Conservation (phyloP, 1,140 invertebrate species). For the Oryzaephilus surinamensis region DNA sequence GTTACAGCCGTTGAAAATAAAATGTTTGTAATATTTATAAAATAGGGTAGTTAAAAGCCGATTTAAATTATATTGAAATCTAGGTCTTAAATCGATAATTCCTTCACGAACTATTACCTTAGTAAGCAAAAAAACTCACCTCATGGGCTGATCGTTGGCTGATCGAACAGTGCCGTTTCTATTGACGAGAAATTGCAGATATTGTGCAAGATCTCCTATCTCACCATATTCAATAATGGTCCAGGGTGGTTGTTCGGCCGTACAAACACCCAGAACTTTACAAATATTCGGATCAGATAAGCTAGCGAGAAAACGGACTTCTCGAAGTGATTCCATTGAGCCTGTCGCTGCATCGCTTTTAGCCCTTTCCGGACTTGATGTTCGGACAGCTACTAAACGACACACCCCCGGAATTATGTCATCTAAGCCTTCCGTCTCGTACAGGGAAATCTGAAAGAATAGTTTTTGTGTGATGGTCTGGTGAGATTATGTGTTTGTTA, state of each 20-base stretch:
- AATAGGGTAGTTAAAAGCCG: too few relatives aligned
- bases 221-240: slow-evolving; percentile 70
- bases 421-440: slow-evolving; percentile 43
- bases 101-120: too few relatives aligned
- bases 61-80: too few relatives aligned
- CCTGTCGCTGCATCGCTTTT: slow-evolving; percentile 29
- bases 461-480: too few relatives aligned
- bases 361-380: slow-evolving; percentile 26
- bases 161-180: slow-evolving; percentile 29
- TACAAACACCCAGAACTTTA: slow-evolving; percentile 56
- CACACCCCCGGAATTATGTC: slow-evolving; percentile 36
- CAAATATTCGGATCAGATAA: slow-evolving; percentile 66
- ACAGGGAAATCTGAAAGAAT: slow-evolving; percentile 45
- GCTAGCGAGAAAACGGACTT: slow-evolving; percentile 61
- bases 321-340: slow-evolving; percentile 42
- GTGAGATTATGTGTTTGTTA: too few relatives aligned
- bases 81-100: too few relatives aligned
- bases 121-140: slow-evolving; percentile 24
- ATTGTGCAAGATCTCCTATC: slow-evolving; percentile 69
- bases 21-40: too few relatives aligned
- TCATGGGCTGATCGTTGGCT: slow-evolving; percentile 27
- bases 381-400: slow-evolving; percentile 43
- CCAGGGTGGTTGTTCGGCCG: slow-evolving; percentile 51
- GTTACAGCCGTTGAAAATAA: too few relatives aligned
- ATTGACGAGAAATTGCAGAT: slow-evolving; percentile 45